Percentiles rank a stretch among this genome's conserved stretches.
These are phyloP conservation scores for Triops longicaudatus DNA, from an alignment of 1,140 invertebrate genomes.

Conservation along the genomic window DNA sequence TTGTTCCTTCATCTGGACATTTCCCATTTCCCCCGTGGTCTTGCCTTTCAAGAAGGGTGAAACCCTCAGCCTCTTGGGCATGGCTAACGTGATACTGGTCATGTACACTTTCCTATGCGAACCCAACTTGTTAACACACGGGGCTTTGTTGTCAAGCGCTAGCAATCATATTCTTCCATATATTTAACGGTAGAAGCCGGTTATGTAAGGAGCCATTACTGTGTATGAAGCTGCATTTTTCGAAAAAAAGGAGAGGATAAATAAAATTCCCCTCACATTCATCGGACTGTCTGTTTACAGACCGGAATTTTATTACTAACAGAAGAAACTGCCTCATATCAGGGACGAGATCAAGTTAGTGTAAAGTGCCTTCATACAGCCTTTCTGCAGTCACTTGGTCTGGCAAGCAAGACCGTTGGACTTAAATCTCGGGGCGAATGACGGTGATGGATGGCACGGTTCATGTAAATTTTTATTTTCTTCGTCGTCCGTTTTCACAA, in stretches of 20 bases:
- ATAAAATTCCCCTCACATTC: neutral
- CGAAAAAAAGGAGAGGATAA: neutral
- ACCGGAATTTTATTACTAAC: neutral
- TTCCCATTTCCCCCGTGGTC: neutral
- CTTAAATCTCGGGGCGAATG: neutral
- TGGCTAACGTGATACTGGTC: neutral
- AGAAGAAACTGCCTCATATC: neutral
- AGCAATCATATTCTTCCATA: neutral
- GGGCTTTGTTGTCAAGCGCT: neutral
- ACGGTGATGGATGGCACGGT: neutral
- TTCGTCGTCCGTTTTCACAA: neutral
- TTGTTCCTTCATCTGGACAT: neutral
- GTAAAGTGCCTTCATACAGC: neutral
- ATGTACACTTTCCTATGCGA: neutral
- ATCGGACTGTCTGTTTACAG: neutral
- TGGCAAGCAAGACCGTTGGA: neutral
- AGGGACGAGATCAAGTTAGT: neutral
- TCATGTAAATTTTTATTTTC: neutral
- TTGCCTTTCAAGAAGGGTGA: neutral
- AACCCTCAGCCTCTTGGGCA: neutral
- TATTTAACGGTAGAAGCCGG: neutral
- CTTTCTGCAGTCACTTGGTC: neutral
- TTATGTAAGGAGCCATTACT: neutral
- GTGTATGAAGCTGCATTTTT: neutral
- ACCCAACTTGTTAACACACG: neutral